Conservation (phyloP, 2,113 vertebrate genomes). For the Orcinus orca region DNA sequence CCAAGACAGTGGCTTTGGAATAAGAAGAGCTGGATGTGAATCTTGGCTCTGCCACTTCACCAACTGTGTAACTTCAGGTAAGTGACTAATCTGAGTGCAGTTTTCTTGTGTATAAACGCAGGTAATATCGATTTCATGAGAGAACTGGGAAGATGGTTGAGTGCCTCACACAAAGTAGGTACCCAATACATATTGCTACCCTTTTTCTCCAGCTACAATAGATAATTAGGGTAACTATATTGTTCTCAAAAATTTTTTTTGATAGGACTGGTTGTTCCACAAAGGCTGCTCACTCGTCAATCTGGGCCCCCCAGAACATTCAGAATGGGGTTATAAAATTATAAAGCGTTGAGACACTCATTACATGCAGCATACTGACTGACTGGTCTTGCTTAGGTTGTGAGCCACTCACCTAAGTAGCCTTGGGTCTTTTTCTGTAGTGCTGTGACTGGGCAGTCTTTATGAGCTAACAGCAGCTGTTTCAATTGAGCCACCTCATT, state of each 20-base stretch:
- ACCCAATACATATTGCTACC: background rate
- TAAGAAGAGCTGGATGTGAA: conserved; percentile 8
- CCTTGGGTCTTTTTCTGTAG: conserved; percentile 95
- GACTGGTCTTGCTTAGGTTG: background rate
- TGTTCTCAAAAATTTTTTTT: background rate
- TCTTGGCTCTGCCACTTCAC: background rate
- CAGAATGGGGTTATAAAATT: background rate
- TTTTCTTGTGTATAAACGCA: background rate
- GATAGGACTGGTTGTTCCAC: background rate
- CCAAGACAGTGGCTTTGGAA: background rate
- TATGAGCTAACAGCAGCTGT: conserved; percentile 97
- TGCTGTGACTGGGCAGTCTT: conserved; percentile 97
- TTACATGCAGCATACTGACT: background rate
- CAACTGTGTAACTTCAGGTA: background rate
- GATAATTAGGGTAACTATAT: background rate
- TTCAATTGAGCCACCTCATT: conserved; percentile 98
- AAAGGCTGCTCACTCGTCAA: background rate
- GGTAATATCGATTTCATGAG: background rate
- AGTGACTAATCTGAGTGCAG: background rate
- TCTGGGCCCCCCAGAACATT: background rate
- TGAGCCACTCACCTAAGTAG: conserved; percentile 83
- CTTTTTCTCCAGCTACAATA: background rate
- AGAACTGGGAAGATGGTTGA: background rate
- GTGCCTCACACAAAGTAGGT: background rate
- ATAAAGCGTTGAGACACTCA: background rate